Conservation (phyloP, 2,888 invertebrate genomes). For the Lasioglossum zephyrum region DNA sequence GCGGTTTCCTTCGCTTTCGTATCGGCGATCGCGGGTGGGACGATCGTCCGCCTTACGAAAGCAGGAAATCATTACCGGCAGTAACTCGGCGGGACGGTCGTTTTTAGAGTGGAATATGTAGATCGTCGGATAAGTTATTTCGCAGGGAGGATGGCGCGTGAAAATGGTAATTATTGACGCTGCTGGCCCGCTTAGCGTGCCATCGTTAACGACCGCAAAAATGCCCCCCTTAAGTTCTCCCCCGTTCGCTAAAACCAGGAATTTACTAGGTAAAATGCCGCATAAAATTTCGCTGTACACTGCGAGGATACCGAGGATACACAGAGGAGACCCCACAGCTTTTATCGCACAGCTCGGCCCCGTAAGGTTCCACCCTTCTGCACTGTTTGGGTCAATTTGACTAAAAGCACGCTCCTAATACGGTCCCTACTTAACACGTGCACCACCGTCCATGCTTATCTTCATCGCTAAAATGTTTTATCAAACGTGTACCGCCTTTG, state of each 20-base stretch:
- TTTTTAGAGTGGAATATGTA: slow-evolving; percentile 53
- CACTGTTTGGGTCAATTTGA: not conserved
- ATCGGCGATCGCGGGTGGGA: slow-evolving; percentile 39
- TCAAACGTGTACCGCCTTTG: no score
- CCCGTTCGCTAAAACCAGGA: not conserved
- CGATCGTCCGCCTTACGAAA: slow-evolving; percentile 39
- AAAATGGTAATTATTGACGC: slow-evolving; percentile 42
- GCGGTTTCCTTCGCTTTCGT: slow-evolving; percentile 24
- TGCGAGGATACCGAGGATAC: not conserved
- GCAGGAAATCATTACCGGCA: slow-evolving; percentile 53
- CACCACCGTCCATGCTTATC: no score
- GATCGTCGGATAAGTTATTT: slow-evolving; percentile 39
- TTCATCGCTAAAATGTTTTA: no score
- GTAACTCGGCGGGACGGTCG: slow-evolving; percentile 22
- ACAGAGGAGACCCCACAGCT: not conserved
- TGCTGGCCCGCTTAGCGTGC: not conserved
- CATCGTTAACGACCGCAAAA: slow-evolving; percentile 6
- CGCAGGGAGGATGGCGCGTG: slow-evolving; percentile 19
- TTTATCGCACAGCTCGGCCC: not conserved
- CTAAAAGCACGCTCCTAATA: not conserved
- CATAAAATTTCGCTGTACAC: not conserved
- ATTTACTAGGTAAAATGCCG: not conserved
- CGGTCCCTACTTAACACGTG: no score
- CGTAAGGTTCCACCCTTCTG: not conserved
- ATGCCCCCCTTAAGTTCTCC: not conserved